These are phyloP conservation scores for Paguma larvata DNA, from an alignment of 2,797 vertebrate species.

Conservation along the genomic window DNA sequence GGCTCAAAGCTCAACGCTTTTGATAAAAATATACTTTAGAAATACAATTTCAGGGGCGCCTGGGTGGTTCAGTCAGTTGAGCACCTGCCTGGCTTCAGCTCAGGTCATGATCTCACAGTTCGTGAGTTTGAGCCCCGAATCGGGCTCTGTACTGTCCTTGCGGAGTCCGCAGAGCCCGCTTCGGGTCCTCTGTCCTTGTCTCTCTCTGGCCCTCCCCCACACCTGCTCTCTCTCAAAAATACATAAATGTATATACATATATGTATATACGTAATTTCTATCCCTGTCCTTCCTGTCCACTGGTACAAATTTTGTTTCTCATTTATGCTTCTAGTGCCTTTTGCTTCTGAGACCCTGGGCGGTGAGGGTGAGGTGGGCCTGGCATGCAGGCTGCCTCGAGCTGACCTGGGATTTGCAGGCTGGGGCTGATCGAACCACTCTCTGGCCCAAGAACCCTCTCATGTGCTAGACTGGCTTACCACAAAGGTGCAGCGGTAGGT, in stretches of 20 bases:
- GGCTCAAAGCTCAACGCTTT: conserved; percentile 1
- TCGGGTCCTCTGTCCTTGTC: no score
- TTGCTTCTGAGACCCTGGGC: background rate
- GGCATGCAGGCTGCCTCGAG: background rate
- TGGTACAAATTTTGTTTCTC: background rate
- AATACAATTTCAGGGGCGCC: no score
- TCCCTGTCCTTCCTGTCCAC: background rate
- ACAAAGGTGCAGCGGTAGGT: background rate
- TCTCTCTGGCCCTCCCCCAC: no score
- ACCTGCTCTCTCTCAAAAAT: no score
- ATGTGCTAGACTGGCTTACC: background rate
- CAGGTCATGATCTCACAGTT: no score
- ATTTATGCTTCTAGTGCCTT: background rate
- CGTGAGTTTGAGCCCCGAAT: no score
- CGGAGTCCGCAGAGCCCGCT: no score
- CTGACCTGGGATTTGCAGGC: background rate
- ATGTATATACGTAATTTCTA: background rate
- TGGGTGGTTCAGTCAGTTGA: no score
- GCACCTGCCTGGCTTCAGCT: no score
- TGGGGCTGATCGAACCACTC: background rate
- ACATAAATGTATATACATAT: no score
- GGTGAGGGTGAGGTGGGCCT: background rate
- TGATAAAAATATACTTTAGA: no score
- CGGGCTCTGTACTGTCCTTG: no score
- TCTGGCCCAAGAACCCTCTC: background rate